These are phyloP conservation scores for Nowickia ferox DNA, from an alignment of 2,888 invertebrate species.

Conservation along the genomic window DNA sequence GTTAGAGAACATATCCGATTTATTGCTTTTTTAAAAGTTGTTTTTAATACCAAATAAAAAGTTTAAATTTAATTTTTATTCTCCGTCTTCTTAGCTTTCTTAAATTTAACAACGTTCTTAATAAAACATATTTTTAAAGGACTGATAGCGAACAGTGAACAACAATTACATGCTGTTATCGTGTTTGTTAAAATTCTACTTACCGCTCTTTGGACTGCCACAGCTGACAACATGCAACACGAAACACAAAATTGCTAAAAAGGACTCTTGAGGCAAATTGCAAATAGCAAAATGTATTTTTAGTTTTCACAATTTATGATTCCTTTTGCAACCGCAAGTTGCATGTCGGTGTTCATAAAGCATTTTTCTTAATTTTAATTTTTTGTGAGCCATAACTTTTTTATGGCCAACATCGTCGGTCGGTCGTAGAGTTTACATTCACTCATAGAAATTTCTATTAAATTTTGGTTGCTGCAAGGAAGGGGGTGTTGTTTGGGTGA, in stretches of 20 bases:
- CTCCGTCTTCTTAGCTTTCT: no score
- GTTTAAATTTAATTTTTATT: no score
- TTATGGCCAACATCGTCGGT: slow-evolving; percentile 60
- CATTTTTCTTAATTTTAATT: slow-evolving; percentile 32
- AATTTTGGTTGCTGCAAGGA: slow-evolving; percentile 29
- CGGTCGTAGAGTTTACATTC: slow-evolving; percentile 23
- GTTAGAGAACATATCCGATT: no score
- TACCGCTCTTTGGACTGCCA: slow-evolving; percentile 7
- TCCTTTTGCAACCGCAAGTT: slow-evolving; percentile 53
- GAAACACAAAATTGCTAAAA: slow-evolving; percentile 44
- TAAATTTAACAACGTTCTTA: background rate
- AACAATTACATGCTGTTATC: slow-evolving; percentile 59
- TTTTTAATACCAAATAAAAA: no score
- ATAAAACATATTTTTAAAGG: slow-evolving; percentile 10
- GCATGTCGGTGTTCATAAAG: slow-evolving; percentile 48
- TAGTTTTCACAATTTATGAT: slow-evolving; percentile 42
- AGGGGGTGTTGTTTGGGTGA: background rate
- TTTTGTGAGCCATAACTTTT: slow-evolving; percentile 58
- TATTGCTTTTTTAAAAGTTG: no score
- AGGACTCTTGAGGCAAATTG: slow-evolving; percentile 64
- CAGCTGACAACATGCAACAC: slow-evolving; percentile 31
- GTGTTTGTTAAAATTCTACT: slow-evolving; percentile 50
- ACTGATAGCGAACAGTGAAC: slow-evolving; percentile 33
- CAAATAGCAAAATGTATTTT: slow-evolving; percentile 37
- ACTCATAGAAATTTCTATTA: slow-evolving; percentile 37